Evolutionary conservation across 2,888 invertebrate genomes (phyloP).

Genomic region (Nasonia oneida): DNA sequence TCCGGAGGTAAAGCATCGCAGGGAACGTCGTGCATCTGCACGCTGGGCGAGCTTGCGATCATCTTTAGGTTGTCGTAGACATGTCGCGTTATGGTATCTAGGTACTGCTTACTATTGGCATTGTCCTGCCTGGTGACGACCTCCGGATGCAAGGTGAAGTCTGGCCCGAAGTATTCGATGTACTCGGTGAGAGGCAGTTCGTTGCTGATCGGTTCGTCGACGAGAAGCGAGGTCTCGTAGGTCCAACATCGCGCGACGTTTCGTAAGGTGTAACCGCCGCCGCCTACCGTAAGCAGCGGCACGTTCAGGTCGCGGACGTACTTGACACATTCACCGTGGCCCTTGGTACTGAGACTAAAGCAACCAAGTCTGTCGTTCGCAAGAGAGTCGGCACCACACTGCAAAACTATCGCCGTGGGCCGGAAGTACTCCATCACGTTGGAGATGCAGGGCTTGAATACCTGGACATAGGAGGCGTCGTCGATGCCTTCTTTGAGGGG

Average conservation of each 20-base stretch:
- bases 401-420: slow-evolving; percentile 97
- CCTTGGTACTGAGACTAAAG: slow-evolving; percentile 96
- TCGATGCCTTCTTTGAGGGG: slow-evolving; percentile 99
- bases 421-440: slow-evolving; percentile 97
- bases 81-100: slow-evolving; percentile 93
- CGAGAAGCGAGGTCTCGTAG: slow-evolving; percentile 96
- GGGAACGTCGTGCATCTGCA: slow-evolving; percentile 98
- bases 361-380: slow-evolving; percentile 97
- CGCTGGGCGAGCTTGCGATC: slow-evolving; percentile 95
- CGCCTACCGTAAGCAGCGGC: slow-evolving; percentile 94
- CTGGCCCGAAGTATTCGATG: slow-evolving; percentile 97
- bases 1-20: slow-evolving; percentile 89
- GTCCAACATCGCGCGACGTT: slow-evolving; percentile 99
- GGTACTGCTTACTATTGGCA: slow-evolving; percentile 96
- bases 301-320: slow-evolving; percentile 96
- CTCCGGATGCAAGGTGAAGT: slow-evolving; percentile 97
- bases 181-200: slow-evolving; percentile 98
- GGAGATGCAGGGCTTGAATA: slow-evolving; percentile 96
- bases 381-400: slow-evolving; percentile 99
- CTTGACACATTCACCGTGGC: slow-evolving; percentile 98
- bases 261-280: slow-evolving; percentile 92
- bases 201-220: slow-evolving; percentile 95
- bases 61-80: slow-evolving; percentile 96
- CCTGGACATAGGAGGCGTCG: slow-evolving; percentile 93
- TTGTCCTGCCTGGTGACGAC: slow-evolving; percentile 93